Evolutionary conservation across 2,113 vertebrate species (phyloP).

Genomic region (Prunella fulvescens): DNA sequence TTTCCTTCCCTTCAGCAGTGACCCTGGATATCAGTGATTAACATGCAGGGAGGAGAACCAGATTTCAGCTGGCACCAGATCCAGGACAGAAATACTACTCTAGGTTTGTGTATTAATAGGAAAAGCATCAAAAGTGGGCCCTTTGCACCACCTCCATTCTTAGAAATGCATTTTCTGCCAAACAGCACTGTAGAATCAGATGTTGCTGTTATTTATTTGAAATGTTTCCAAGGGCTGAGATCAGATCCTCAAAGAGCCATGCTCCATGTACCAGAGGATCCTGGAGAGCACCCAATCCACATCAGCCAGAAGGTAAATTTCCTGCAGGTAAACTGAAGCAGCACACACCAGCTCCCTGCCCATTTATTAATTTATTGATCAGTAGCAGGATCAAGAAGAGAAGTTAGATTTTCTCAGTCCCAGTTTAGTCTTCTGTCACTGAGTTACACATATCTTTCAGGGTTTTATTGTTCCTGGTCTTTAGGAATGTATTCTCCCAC

Average conservation of each 20-base stretch:
- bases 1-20: not conserved
- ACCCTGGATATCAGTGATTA: not conserved
- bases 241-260: not conserved
- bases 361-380: not conserved
- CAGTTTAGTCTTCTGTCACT: not conserved
- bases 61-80: not conserved
- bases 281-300: not conserved
- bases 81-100: not conserved
- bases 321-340: not conserved
- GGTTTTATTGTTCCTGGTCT: not conserved
- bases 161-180: not conserved
- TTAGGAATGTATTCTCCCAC: not conserved
- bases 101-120: not conserved
- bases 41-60: not conserved
- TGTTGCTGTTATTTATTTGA: not conserved
- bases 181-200: not conserved
- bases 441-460: not conserved
- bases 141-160: not conserved
- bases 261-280: fast-evolving
- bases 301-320: not conserved
- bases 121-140: not conserved
- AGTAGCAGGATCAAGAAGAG: not conserved
- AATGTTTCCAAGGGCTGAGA: not conserved
- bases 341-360: not conserved
- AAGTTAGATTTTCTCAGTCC: not conserved